These are phyloP conservation scores for Leptinotarsa peninsularis DNA, from an alignment of 2,888 invertebrate species.

Conservation along the genomic window DNA sequence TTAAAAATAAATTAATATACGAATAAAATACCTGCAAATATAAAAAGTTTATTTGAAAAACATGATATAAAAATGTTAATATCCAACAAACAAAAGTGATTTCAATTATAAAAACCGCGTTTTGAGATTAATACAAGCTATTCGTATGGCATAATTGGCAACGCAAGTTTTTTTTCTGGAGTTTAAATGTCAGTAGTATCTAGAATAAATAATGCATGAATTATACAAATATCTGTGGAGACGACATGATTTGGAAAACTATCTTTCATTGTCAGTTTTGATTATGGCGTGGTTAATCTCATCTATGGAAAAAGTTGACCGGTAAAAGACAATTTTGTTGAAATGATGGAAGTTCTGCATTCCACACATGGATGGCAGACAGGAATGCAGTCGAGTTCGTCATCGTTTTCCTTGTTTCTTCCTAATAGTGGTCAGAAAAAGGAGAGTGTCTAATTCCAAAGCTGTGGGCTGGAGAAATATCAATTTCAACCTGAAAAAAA, in stretches of 20 bases:
- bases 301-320: conserved; percentile 6
- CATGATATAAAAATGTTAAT: conserved; percentile 37
- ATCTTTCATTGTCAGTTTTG: neutral
- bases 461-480: conserved; percentile 76
- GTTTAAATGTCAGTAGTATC: neutral
- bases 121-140: conserved; percentile 38
- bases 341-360: conserved; percentile 27
- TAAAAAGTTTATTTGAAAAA: conserved; percentile 37
- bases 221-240: neutral
- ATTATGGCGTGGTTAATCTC: neutral
- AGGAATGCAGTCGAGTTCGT: conserved; percentile 49
- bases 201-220: neutral
- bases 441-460: conserved; percentile 92
- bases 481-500: conserved; percentile 71
- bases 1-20: neutral
- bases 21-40: conserved; percentile 19
- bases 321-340: neutral
- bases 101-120: conserved; percentile 25
- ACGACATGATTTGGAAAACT: neutral
- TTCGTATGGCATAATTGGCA: conserved; percentile 30
- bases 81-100: conserved; percentile 30
- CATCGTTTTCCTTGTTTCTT: conserved; percentile 37
- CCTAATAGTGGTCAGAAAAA: conserved; percentile 69
- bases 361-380: conserved; percentile 30
- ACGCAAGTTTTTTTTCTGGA: neutral